A percentile compares a stretch with the other conserved stretches of the same genome.
These are phyloP conservation scores for Drosophila lacteicornis DNA, from an alignment of 1,140 invertebrate species.

Conservation along the genomic window DNA sequence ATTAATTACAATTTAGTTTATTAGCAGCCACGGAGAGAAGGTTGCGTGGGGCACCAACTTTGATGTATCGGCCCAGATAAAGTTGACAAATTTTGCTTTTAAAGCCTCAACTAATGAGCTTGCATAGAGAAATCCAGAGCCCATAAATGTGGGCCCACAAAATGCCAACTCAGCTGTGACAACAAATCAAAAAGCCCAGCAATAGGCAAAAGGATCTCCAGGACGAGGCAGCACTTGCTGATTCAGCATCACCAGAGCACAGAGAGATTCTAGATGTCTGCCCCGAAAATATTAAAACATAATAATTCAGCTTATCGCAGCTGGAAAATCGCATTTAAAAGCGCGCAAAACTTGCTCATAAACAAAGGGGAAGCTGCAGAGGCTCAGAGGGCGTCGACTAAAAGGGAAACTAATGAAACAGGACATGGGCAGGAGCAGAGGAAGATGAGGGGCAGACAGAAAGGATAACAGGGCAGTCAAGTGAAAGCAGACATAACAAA, in stretches of 20 bases:
- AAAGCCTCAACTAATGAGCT: constrained; percentile 36
- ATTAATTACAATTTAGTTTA: constrained; percentile 82
- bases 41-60: constrained; percentile 39
- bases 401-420: constrained; percentile 20
- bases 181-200: constrained; percentile 37
- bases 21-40: constrained; percentile 60
- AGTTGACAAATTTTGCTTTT: constrained; percentile 76
- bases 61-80: constrained; percentile 73
- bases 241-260: constrained; percentile 39
- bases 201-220: constrained; percentile 19
- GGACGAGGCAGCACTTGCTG: constrained; percentile 45
- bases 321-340: constrained; percentile 78
- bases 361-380: constrained; percentile 23
- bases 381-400: constrained; percentile 3
- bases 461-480: constrained; percentile 54
- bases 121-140: background rate
- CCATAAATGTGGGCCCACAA: constrained; percentile 43
- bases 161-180: constrained; percentile 44
- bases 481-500: constrained; percentile 26
- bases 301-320: constrained; percentile 73
- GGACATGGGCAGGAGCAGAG: constrained; percentile 17
- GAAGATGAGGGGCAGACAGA: background rate
- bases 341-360: constrained; percentile 42
- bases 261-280: constrained; percentile 45
- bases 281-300: constrained; percentile 76